Percentiles rank a stretch among this genome's conserved stretches.
phyloP scores from a whole-genome alignment of 2,888 invertebrate genomes.

The Macroteleia sp. region DNA sequence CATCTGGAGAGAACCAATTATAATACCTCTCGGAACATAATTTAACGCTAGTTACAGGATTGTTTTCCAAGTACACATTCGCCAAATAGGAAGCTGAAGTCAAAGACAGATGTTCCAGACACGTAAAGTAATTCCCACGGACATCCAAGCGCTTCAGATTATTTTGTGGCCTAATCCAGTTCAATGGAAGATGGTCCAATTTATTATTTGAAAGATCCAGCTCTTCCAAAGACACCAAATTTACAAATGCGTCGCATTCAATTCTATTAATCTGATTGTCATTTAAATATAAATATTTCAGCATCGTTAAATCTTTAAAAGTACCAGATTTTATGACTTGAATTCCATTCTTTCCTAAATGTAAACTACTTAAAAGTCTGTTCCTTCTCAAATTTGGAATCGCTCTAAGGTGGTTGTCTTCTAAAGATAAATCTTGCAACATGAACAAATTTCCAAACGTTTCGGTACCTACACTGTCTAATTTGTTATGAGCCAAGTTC shows the following conservation, averaged over 20 bases:
- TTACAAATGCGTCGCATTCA: slow-evolving; percentile 65
- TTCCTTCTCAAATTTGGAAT: slow-evolving; percentile 66
- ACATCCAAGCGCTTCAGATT: slow-evolving; percentile 70
- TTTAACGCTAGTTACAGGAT: slow-evolving; percentile 62
- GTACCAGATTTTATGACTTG: slow-evolving; percentile 50
- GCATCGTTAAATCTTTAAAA: slow-evolving; percentile 62
- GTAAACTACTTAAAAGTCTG: slow-evolving; percentile 66
- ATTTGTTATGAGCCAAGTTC: slow-evolving; percentile 70
- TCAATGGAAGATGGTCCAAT: slow-evolving; percentile 61
- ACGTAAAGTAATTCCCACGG: slow-evolving; percentile 66
- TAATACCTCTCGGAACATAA: slow-evolving; percentile 48
- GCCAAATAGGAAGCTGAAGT: slow-evolving; percentile 63
- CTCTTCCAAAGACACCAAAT: slow-evolving; percentile 64
- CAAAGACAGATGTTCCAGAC: slow-evolving; percentile 66
- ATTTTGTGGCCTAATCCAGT: slow-evolving; percentile 64
- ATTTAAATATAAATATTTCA: slow-evolving; percentile 69
- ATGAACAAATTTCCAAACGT: slow-evolving; percentile 62
- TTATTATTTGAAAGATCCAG: slow-evolving; percentile 70
- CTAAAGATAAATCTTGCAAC: slow-evolving; percentile 68
- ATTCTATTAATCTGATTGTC: slow-evolving; percentile 70
- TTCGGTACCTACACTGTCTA: slow-evolving; percentile 62
- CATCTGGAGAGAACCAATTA: slow-evolving; percentile 64
- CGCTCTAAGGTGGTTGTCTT: slow-evolving; percentile 66
- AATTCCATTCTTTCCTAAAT: slow-evolving; percentile 71
- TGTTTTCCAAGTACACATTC: slow-evolving; percentile 71